A percentile compares a stretch with the other conserved stretches of the same genome.
Evolutionary conservation across 2,113 vertebrate genomes (phyloP).

Genomic region (Syngnathus typhle): DNA sequence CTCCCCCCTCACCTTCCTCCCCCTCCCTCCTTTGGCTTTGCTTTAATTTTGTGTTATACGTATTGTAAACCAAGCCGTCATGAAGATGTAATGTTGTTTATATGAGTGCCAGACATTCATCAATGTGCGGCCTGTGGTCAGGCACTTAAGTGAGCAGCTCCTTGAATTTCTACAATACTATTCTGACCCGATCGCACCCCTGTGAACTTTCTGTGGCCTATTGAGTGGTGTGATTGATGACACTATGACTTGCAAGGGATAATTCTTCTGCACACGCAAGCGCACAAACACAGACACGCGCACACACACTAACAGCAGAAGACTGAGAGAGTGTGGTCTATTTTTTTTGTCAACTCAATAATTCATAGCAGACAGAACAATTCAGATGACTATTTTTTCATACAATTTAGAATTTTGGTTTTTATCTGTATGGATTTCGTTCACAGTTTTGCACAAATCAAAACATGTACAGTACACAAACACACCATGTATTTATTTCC

Average conservation of each 20-base stretch:
- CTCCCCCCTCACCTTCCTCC: not conserved
- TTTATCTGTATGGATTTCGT: not conserved
- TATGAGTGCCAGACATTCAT: constrained; percentile 9
- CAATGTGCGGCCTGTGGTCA: constrained; percentile 5
- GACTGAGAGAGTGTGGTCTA: not conserved
- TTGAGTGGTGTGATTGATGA: constrained; percentile 14
- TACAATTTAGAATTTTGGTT: not conserved
- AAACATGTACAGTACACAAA: not conserved
- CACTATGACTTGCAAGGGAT: constrained; percentile 8
- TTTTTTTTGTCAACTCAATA: not conserved
- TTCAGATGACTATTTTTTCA: not conserved
- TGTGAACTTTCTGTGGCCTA: constrained; percentile 13
- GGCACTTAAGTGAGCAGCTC: constrained; percentile 8
- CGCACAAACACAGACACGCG: constrained; percentile 1
- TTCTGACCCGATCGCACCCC: constrained; percentile 2
- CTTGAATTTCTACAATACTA: constrained; percentile 9
- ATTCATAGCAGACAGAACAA: constrained; percentile 1
- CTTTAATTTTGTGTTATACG: constrained; percentile 1
- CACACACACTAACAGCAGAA: not conserved
- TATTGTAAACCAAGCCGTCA: not conserved
- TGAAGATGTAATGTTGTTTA: constrained; percentile 7
- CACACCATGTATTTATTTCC: not conserved
- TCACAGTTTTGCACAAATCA: not conserved
- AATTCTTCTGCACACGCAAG: constrained; percentile 2
- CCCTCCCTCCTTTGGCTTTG: not conserved